Evolutionary conservation across 1,140 invertebrate genomes (phyloP).

Genomic region (Colletes gigas): DNA sequence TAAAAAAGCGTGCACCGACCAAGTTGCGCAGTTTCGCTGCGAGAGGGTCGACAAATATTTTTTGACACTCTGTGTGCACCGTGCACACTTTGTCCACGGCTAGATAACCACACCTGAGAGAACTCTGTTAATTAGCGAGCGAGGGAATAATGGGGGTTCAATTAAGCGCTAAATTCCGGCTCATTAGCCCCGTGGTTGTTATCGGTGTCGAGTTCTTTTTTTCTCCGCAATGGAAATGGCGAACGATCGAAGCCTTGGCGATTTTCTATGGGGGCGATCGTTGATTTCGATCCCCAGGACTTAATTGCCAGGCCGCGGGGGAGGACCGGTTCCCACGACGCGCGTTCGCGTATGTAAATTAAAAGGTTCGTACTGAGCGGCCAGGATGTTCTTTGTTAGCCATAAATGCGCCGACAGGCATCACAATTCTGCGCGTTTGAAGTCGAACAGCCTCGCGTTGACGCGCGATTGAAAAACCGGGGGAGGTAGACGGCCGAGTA

Average conservation of each 20-base stretch:
- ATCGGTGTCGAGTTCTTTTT: background rate
- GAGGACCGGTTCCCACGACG: background rate
- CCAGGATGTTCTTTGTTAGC: conserved; percentile 59
- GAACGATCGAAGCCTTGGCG: background rate
- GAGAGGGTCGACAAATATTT: background rate
- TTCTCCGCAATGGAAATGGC: too few species aligned
- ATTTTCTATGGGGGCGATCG: background rate
- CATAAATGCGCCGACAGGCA: conserved; percentile 38
- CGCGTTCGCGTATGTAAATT: conserved; percentile 36
- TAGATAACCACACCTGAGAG: background rate
- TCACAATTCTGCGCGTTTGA: conserved; percentile 25
- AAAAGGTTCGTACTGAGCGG: conserved; percentile 35
- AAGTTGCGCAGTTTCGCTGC: background rate
- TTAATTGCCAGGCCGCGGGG: conserved; percentile 16
- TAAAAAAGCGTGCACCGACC: too few species aligned
- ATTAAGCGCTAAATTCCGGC: conserved; percentile 21
- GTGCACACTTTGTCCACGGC: background rate
- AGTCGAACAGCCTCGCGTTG: background rate
- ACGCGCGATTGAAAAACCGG: background rate
- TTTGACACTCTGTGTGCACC: background rate
- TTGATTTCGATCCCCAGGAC: conserved; percentile 19
- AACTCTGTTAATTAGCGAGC: background rate
- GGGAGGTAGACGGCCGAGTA: background rate
- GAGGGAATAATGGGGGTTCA: conserved; percentile 19
- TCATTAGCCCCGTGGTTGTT: conserved; percentile 10